Evolutionary conservation across 1,140 invertebrate species (phyloP), one percentile per base, ranked within the genome.

Genomic region (Drosophila albomicans): DNA sequence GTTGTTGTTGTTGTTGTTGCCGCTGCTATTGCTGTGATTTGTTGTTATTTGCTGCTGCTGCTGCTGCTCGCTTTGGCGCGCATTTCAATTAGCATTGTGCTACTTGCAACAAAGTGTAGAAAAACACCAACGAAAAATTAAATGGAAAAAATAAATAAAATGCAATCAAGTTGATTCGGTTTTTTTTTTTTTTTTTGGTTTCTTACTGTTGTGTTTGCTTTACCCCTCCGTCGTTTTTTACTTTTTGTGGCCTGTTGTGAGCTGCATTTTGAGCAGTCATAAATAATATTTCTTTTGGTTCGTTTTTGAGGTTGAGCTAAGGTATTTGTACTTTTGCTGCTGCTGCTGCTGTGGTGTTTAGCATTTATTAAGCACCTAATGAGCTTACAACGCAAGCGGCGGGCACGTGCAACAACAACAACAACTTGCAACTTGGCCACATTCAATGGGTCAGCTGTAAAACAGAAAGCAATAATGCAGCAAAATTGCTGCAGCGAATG

Each of bases 61-160:
- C 20, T 20, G 20, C 20, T 68, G 10, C 38, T 63, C 35, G 25
- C 11, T 78, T 63, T 49, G 69, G 65, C 63, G 62, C 58, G 81
- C 74, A 85, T 85, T 86, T 78, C 78, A 85, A 86, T 81, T 81
- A 81, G 82, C 81, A 81, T 70, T 66, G 69, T 69, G 84, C 70
- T 65, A 79, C 75, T 79, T 82, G 79, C 75, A 61, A 70, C 75
- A 74, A 75, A 61, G 46, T 25, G 51, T 56, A 71, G 46, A 45
- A 28, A 6, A 72, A 45, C 58, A 13, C 41, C 20, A 58, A 63
- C 25, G 56, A 51, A 64, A 73, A 82, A 75, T 75, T 69, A 62
- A 78, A 79, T 48, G 16, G 67, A 72, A 66, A 63, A 63, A 20
- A 41, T 8, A 54, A 45, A 65, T 16, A 56, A 74, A 69, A 46